Conservation (phyloP, 1,140 invertebrate genomes). For the Nephotettix cincticeps region DNA sequence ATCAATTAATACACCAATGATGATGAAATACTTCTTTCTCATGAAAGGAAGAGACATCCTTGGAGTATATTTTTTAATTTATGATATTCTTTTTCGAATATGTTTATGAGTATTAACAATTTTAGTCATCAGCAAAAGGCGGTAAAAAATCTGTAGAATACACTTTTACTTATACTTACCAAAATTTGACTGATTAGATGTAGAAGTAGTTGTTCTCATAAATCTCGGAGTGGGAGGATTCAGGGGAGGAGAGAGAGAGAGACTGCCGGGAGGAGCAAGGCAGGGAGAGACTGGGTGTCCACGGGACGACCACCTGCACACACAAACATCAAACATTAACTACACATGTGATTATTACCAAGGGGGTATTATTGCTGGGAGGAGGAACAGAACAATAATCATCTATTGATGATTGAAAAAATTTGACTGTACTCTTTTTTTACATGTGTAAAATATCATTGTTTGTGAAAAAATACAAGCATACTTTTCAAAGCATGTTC, state of each 20-base stretch:
- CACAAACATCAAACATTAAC: too few relatives aligned
- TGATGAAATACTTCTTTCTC: neutral
- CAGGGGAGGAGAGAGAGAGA: constrained; percentile 31
- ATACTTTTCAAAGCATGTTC: too few relatives aligned
- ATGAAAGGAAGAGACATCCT: too few relatives aligned
- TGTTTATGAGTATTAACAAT: neutral
- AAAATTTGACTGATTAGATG: constrained; percentile 28
- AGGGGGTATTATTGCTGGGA: too few relatives aligned
- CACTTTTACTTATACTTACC: neutral
- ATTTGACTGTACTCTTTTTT: too few relatives aligned
- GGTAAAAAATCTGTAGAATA: neutral
- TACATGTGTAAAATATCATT: too few relatives aligned
- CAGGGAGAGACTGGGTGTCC: constrained; percentile 35
- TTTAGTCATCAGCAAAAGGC: too few relatives aligned
- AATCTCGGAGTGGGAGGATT: constrained; percentile 33
- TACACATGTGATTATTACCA: too few relatives aligned
- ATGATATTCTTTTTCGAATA: neutral
- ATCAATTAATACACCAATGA: neutral
- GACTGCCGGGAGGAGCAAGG: constrained; percentile 36
- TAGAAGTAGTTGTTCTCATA: constrained; percentile 40
- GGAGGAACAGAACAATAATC: too few relatives aligned
- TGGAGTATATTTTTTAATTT: neutral
- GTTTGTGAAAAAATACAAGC: too few relatives aligned
- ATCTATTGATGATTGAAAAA: too few relatives aligned
- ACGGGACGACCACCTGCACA: constrained; percentile 25